Conservation (phyloP, 2,888 invertebrate species). For the Oligia strigilis region DNA sequence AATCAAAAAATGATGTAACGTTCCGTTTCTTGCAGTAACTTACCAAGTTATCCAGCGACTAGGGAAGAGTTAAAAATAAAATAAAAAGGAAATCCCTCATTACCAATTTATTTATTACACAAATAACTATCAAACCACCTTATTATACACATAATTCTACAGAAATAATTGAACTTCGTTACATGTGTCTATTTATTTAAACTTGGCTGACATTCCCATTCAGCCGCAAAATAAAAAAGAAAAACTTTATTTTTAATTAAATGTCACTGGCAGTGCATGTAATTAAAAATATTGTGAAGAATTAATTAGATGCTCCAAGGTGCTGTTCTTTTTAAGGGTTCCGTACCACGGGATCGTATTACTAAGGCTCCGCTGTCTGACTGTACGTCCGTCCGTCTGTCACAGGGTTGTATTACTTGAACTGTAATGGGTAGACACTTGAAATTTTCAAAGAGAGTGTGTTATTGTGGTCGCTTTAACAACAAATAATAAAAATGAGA, state of each 20-base stretch:
- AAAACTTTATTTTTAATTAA: conserved; percentile 41
- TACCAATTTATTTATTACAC: not conserved
- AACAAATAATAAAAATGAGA: not conserved
- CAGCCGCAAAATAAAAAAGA: not conserved
- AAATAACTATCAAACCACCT: not conserved
- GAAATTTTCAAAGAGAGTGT: not conserved
- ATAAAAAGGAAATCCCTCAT: too few species aligned
- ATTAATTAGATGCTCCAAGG: conserved; percentile 39
- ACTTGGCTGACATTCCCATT: conserved; percentile 7
- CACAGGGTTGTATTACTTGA: not conserved
- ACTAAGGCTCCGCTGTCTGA: not conserved
- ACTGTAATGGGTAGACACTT: not conserved
- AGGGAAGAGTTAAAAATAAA: too few species aligned
- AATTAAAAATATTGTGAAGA: conserved; percentile 48
- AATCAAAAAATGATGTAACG: too few species aligned
- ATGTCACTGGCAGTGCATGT: conserved; percentile 38
- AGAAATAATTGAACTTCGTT: conserved; percentile 13
- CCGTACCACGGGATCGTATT: not conserved
- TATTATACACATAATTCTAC: not conserved
- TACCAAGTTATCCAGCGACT: too few species aligned
- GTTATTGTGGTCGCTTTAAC: not conserved
- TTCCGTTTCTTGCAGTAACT: too few species aligned
- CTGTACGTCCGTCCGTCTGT: not conserved
- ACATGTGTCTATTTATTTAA: conserved; percentile 16
- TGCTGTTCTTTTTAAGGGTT: conserved; percentile 12